Evolutionary conservation across 2,888 invertebrate species (phyloP).

Genomic region (Tineola bisselliella): DNA sequence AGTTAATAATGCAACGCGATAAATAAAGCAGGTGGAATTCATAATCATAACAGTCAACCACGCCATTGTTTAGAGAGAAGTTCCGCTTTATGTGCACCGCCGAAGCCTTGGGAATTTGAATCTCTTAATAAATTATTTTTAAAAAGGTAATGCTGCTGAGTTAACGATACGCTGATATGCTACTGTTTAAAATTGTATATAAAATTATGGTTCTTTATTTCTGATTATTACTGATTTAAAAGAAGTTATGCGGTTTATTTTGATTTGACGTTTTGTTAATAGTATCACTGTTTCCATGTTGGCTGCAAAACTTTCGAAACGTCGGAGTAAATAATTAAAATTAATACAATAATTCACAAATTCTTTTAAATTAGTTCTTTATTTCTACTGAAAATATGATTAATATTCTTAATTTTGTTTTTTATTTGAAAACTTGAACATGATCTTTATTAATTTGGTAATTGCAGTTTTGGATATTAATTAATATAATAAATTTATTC

Average conservation of each 20-base stretch:
- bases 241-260: too few species aligned
- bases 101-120: constrained; percentile 3
- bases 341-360: too few species aligned
- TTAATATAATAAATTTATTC: not conserved
- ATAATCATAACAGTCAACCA: constrained; percentile 12
- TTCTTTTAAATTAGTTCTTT: too few species aligned
- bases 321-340: too few species aligned
- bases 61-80: constrained; percentile 3
- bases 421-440: too few species aligned
- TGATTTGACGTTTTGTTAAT: too few species aligned
- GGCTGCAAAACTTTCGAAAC: too few species aligned
- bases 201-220: not conserved
- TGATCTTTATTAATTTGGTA: too few species aligned
- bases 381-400: too few species aligned
- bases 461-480: not conserved
- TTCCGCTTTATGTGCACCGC: constrained; percentile 10
- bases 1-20: constrained; percentile 61
- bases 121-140: constrained; percentile 1
- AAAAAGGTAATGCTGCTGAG: constrained; percentile 1
- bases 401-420: too few species aligned
- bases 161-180: not conserved
- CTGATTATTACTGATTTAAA: too few species aligned
- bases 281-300: too few species aligned
- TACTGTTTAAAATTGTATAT: not conserved
- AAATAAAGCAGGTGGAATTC: constrained; percentile 31